Base-by-base conservation (phyloP, 2,888 invertebrate genomes). In the Noctua janthe region DNA sequence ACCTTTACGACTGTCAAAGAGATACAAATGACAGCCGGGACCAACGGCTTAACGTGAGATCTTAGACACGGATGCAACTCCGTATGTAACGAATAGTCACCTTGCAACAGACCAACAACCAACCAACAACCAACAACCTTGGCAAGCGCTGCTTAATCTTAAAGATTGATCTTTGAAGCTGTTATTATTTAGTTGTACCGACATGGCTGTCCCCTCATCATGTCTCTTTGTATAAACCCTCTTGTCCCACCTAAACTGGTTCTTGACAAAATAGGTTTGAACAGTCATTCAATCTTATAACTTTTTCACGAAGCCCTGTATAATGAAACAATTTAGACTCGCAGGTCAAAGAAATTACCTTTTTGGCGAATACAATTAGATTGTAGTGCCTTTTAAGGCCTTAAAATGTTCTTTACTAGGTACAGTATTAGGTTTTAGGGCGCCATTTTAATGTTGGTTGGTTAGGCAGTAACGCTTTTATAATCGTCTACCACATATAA, bases 241-340 rank as follows among this genome's bases (percentile, higher is more conserved):
- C n/a, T n/a, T 56, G 56, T n/a, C 11, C 11, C 11, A 23, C n/a
- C 62, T 7, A 17, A 72, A 17, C 64, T 54, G 73, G 54, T 4
- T 35, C 43, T n/a, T 43, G 47, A 73, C 35, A 29, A 54, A 86
- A 74, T 49, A 82, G n/a, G 51, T 39, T 67, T 17, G n/a, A 85
- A 51, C 29, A 74, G 67, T 62, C 67, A 70, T 69, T 71, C n/a
- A 47, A 10, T 51, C 56, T 79, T 76, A 87, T 87, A 72, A 72
- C 80, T 79, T 84, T 75, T 72, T 35, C 62, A 29, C 51, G 73
- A 71, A 77, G 69, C 13, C 39, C 56, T 76, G 70, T 54, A 67
- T 79, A 87, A 87, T 84, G 67, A 78, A 71, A 80, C 78, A 85
- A 78, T 87, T 85, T 78, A 71, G 70, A 71, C 56, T 73, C 70